These are phyloP conservation scores for Stictocephala bisonia DNA, from an alignment of 2,888 invertebrate genomes.

Conservation along the genomic window DNA sequence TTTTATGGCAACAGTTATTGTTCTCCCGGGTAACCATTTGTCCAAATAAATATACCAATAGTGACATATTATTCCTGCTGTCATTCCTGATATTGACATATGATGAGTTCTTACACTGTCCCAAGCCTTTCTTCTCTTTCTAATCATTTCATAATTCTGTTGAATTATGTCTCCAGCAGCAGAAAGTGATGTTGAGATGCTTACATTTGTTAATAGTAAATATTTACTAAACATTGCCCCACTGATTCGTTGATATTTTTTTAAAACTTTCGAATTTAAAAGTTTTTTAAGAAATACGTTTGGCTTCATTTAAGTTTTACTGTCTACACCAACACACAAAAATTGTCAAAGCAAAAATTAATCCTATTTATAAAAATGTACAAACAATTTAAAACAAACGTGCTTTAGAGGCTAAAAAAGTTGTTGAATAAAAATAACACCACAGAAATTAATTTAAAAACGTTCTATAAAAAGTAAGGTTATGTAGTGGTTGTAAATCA, in stretches of 20 bases:
- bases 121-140: slow-evolving; percentile 64
- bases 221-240: slow-evolving; percentile 66
- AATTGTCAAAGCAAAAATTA: too few relatives aligned
- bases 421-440: too few relatives aligned
- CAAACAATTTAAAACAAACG: too few relatives aligned
- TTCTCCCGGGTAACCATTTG: slow-evolving; percentile 75
- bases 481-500: too few relatives aligned
- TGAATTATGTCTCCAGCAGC: slow-evolving; percentile 82
- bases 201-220: slow-evolving; percentile 82
- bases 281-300: too few relatives aligned
- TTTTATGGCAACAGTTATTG: slow-evolving; percentile 73
- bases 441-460: too few relatives aligned
- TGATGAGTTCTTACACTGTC: slow-evolving; percentile 67
- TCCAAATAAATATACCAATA: slow-evolving; percentile 88
- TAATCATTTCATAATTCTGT: slow-evolving; percentile 79
- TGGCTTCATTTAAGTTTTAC: too few relatives aligned
- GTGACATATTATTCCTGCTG: slow-evolving; percentile 84
- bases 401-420: too few relatives aligned
- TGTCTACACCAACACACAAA: too few relatives aligned
- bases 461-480: too few relatives aligned
- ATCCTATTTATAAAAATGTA: too few relatives aligned
- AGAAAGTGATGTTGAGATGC: slow-evolving; percentile 81
- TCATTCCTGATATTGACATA: slow-evolving; percentile 82
- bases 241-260: slow-evolving; percentile 34
- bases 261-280: slow-evolving; percentile 5